These are phyloP conservation scores for Danio rerio DNA, from an alignment of 2,113 vertebrate genomes.

Conservation along the genomic window DNA sequence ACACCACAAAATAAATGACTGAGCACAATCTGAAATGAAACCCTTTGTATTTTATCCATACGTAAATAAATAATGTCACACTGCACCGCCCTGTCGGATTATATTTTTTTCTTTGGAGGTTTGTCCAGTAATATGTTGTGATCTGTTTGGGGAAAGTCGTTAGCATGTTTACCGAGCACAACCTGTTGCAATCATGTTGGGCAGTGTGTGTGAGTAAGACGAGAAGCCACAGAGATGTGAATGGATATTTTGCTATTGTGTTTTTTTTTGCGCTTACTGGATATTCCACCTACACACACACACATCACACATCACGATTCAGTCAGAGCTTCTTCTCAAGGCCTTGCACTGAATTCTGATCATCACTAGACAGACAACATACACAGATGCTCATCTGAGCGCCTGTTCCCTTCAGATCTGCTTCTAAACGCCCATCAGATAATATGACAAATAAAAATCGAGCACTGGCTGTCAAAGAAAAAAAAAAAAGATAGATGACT, in stretches of 20 bases:
- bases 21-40: too few relatives aligned
- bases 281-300: conserved; percentile 40
- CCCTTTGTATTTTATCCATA: too few relatives aligned
- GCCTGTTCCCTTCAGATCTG: not conserved
- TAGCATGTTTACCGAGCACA: conserved; percentile 1
- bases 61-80: too few relatives aligned
- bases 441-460: not conserved
- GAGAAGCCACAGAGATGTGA: conserved; percentile 43
- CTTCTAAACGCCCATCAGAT: not conserved
- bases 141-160: not conserved
- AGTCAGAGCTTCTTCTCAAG: conserved; percentile 1
- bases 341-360: conserved; percentile 13
- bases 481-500: too few relatives aligned
- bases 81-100: too few relatives aligned
- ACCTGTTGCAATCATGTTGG: conserved; percentile 19
- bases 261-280: conserved; percentile 39
- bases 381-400: conserved; percentile 3
- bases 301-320: conserved; percentile 6
- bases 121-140: not conserved
- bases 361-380: conserved; percentile 5
- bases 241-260: conserved; percentile 45
- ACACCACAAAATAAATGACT: too few relatives aligned
- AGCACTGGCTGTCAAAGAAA: not conserved
- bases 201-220: conserved; percentile 45
- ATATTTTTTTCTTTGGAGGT: not conserved